Conservation (phyloP, 2,113 vertebrate species). For the Bubalus kerabau region DNA sequence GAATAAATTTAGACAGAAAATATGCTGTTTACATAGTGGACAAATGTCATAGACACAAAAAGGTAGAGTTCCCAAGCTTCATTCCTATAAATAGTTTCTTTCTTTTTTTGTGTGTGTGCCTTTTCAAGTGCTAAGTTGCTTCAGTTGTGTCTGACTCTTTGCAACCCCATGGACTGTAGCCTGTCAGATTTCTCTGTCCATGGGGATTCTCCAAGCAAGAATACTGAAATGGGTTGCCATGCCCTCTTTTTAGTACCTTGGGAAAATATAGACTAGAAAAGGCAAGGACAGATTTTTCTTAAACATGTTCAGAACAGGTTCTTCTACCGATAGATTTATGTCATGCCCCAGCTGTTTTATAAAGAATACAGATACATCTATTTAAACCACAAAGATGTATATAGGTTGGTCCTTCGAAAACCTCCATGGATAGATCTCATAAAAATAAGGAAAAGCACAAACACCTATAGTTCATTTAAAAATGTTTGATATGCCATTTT, state of each 20-base stretch:
- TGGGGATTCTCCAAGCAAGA: background rate
- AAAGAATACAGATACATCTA: background rate
- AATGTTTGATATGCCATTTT: background rate
- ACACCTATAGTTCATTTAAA: background rate
- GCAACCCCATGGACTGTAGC: background rate
- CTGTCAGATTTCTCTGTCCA: background rate
- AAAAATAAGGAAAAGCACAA: background rate
- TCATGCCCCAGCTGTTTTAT: background rate
- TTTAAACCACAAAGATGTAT: background rate
- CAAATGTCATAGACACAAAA: background rate
- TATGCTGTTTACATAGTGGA: background rate
- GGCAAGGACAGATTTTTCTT: background rate
- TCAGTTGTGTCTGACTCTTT: background rate
- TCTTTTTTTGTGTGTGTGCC: background rate
- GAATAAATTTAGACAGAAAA: background rate
- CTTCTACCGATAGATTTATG: background rate
- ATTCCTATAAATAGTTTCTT: background rate
- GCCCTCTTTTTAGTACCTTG: background rate
- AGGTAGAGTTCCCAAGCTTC: background rate
- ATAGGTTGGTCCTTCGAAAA: background rate
- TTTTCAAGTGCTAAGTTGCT: background rate
- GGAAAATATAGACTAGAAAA: background rate
- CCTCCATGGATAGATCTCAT: background rate
- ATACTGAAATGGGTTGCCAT: background rate
- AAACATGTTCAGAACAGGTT: background rate